Percentiles rank a stretch among this genome's conserved stretches.
These are phyloP conservation scores for Helarctos malayanus DNA, from an alignment of 2,797 vertebrate species.

Conservation along the genomic window DNA sequence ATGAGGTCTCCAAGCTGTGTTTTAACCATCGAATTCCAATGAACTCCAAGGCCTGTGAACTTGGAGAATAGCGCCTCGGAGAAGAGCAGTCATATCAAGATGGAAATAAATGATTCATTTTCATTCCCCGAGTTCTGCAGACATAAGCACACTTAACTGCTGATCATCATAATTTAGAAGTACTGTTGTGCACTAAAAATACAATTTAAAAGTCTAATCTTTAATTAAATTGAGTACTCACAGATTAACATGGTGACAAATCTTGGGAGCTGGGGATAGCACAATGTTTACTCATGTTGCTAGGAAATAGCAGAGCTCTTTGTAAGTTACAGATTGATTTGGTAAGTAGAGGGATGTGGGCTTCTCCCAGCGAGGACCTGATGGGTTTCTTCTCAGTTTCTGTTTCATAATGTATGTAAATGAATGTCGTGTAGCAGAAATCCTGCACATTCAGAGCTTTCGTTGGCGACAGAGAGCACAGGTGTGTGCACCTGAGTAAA, in stretches of 20 bases:
- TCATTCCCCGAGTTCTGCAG: conserved; percentile 74
- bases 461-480: background rate
- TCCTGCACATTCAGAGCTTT: background rate
- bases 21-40: conserved; percentile 75
- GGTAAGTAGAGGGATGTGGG: conserved; percentile 62
- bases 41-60: conserved; percentile 71
- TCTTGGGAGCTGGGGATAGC: conserved; percentile 63
- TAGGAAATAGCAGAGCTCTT: conserved; percentile 80
- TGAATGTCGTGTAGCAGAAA: background rate
- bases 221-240: conserved; percentile 79
- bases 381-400: conserved; percentile 59
- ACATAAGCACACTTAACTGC: conserved; percentile 77
- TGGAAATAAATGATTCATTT: conserved; percentile 83
- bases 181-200: conserved; percentile 71
- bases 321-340: conserved; percentile 76
- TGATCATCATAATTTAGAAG: conserved; percentile 81
- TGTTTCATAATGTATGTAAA: conserved; percentile 47
- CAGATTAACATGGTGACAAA: conserved; percentile 81
- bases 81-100: conserved; percentile 69
- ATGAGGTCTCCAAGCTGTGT: conserved; percentile 78
- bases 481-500: background rate
- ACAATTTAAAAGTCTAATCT: conserved; percentile 78
- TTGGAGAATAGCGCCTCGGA: conserved; percentile 49
- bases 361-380: conserved; percentile 62
- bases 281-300: conserved; percentile 86